These are phyloP conservation scores for Apostichopus californicus DNA, from an alignment of 35 echinoderm and acorn worm species.

Conservation along the genomic window DNA sequence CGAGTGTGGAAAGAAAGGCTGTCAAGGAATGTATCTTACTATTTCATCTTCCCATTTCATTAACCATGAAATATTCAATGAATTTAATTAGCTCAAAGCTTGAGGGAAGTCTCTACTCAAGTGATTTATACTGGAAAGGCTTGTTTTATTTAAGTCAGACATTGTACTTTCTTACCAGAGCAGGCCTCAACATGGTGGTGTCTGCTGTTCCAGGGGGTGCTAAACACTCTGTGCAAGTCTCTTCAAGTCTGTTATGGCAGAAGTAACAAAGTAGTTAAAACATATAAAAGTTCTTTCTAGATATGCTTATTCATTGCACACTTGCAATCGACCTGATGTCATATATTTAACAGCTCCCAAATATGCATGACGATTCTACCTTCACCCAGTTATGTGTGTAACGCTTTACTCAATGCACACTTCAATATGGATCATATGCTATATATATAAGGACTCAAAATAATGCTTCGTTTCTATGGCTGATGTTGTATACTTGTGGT, in stretches of 20 bases:
- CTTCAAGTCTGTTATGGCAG: neutral
- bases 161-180: neutral
- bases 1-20: too few species aligned
- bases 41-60: neutral
- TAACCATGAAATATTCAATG: neutral
- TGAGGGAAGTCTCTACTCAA: neutral
- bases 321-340: too few species aligned
- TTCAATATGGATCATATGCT: too few species aligned
- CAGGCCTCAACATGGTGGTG: neutral
- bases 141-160: neutral
- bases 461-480: too few species aligned
- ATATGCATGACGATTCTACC: too few species aligned
- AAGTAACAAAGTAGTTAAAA: neutral
- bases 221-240: neutral
- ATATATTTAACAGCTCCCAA: too few species aligned
- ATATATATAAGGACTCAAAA: too few species aligned
- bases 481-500: too few species aligned
- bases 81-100: neutral
- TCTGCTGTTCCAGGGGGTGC: neutral
- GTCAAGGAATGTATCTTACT: too few species aligned
- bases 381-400: too few species aligned
- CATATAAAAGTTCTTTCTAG: neutral
- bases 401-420: too few species aligned
- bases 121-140: neutral
- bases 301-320: too few species aligned